Evolutionary conservation across 1,140 invertebrate genomes (phyloP), one percentile per base, ranked within the genome.

Genomic region (Tetramorium simillimum): DNA sequence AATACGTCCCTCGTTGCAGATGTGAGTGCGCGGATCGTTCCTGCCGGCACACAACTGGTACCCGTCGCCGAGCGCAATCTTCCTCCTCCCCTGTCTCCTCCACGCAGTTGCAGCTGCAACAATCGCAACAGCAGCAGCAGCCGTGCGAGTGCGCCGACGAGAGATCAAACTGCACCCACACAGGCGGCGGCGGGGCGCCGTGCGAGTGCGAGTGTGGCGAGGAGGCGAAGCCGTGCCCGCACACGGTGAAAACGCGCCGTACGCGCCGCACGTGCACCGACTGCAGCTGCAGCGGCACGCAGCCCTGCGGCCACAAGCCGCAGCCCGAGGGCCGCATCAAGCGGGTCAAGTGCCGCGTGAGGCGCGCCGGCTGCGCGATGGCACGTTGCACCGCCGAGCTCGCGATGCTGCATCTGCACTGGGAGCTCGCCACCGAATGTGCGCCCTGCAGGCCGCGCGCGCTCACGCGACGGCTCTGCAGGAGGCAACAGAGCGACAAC

Each of bases 401-500:
- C 40, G 94, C 94, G 43, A 94, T 94, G 94, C 88, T 95, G 63
- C 93, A 94, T 70, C 72, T 95, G 63, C 94, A 95, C 78, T 95
- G 94, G 94, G 94, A 95, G 49, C 89, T 95, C 10, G 93, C 93
- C 5, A 91, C 94, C 60, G 94, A 95, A 80, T 95, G 94, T 80
- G 94, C 94, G 40, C 94, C 94, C 12, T 95, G 94, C 81, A 92
- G 93, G 51, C 95, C 95, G 1, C 92, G 94, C 0, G 94, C 93
- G 7, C 92, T 97, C 65, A 97, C 97, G 1, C 96, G 96, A 53
- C 95, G 97, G 43, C 96, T 97, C 85, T 97, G 97, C 93, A 95
- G 96, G 21, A 95, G 96, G n/a, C 96, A 97, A 89, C 94, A 94
- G 58, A 94, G 93, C 80, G 97, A 97, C 95, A 98, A 98, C 95